phyloP scores from a whole-genome alignment of 2,888 invertebrate species.

The Resseliella maxima region DNA sequence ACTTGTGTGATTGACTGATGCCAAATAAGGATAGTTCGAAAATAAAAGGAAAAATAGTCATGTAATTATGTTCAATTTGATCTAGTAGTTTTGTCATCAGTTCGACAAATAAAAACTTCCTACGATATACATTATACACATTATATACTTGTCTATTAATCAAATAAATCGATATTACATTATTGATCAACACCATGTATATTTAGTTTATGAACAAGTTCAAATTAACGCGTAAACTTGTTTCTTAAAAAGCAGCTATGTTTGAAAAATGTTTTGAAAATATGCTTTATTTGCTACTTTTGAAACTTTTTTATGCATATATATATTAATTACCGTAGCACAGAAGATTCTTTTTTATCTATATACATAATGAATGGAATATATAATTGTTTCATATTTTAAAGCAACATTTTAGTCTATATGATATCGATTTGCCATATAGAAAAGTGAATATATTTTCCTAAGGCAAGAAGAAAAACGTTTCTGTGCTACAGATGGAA shows the following conservation, averaged over 20 bases:
- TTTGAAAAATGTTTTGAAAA: background rate
- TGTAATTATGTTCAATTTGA: background rate
- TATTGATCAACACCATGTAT: background rate
- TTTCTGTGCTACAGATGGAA: too few relatives aligned
- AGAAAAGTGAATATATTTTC: too few relatives aligned
- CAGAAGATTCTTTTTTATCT: too few relatives aligned
- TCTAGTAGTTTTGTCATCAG: background rate
- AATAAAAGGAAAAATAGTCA: background rate
- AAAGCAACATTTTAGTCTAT: too few relatives aligned
- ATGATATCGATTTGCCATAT: too few relatives aligned
- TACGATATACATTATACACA: background rate
- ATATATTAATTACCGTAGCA: too few relatives aligned
- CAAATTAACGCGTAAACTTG: background rate
- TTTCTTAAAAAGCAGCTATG: background rate
- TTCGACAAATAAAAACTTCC: slow-evolving; percentile 24
- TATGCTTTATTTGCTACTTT: too few relatives aligned
- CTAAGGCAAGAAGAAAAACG: too few relatives aligned
- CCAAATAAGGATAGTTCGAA: background rate
- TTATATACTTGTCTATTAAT: background rate
- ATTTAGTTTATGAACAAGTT: background rate
- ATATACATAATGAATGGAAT: too few relatives aligned
- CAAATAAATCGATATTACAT: background rate
- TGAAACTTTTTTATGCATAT: too few relatives aligned
- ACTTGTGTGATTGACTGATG: too few relatives aligned
- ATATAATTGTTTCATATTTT: too few relatives aligned